phyloP scores from a whole-genome alignment of 2,797 vertebrate species.

The Psittacula derbiana region DNA sequence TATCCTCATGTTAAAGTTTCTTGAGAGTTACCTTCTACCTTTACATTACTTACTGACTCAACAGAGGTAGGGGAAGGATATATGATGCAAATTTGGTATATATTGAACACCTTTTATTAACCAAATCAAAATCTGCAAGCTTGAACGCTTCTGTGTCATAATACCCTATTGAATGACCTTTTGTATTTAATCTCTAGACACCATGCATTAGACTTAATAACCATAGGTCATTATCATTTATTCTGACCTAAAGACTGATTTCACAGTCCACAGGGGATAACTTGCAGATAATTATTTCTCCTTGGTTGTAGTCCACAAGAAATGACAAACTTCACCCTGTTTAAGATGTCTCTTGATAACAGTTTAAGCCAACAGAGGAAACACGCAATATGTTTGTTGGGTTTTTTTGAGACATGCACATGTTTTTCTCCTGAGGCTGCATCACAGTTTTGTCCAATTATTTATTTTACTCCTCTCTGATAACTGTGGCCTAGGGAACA shows the following conservation, averaged over 20 bases:
- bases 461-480: not conserved
- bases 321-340: slow-evolving; percentile 76
- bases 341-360: slow-evolving; percentile 68
- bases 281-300: slow-evolving; percentile 75
- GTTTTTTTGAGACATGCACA: not conserved
- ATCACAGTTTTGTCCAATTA: slow-evolving; percentile 28
- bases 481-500: not conserved
- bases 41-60: slow-evolving; percentile 56
- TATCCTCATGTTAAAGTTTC: not conserved
- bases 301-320: slow-evolving; percentile 65
- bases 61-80: slow-evolving; percentile 14
- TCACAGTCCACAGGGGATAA: slow-evolving; percentile 59
- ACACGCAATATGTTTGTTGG: not conserved
- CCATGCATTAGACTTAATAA: slow-evolving; percentile 66
- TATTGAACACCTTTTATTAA: slow-evolving; percentile 66
- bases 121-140: slow-evolving; percentile 58
- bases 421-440: slow-evolving; percentile 45
- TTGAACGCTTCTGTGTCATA: slow-evolving; percentile 64
- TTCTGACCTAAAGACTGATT: slow-evolving; percentile 76
- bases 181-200: slow-evolving; percentile 70
- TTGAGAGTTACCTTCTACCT: slow-evolving; percentile 48
- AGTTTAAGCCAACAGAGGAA: slow-evolving; percentile 56
- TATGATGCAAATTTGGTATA: slow-evolving; percentile 64
- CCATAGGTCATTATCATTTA: slow-evolving; percentile 69
- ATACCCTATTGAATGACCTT: slow-evolving; percentile 66